Evolutionary conservation across 2,797 vertebrate species (phyloP).

Genomic region (Eutrigla gurnardus): DNA sequence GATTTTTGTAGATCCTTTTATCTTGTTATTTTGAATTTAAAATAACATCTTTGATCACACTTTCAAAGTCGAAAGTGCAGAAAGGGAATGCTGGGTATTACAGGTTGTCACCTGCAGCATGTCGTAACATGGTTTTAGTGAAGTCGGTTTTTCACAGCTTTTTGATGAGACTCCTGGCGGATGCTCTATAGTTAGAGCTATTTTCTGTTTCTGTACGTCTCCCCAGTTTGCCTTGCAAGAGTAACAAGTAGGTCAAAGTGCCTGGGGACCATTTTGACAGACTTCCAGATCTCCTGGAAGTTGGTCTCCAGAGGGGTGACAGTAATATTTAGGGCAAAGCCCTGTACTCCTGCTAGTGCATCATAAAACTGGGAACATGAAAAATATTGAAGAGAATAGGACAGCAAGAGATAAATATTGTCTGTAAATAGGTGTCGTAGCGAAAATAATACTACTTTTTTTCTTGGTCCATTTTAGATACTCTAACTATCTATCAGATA

Average conservation of each 20-base stretch:
- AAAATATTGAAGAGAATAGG: neutral
- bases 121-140: neutral
- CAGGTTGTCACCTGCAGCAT: neutral
- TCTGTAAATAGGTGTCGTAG: neutral
- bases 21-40: constrained; percentile 2
- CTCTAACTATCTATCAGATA: no score
- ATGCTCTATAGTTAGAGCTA: constrained; percentile 25
- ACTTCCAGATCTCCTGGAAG: constrained; percentile 68
- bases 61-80: neutral
- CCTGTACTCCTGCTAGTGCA: constrained; percentile 25
- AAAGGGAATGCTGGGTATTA: neutral
- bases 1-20: neutral
- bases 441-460: no score
- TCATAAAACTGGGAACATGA: constrained; percentile 10
- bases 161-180: neutral
- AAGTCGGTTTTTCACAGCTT: constrained; percentile 3
- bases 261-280: constrained; percentile 71
- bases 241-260: constrained; percentile 75
- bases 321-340: constrained; percentile 69
- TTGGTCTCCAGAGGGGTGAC: constrained; percentile 63
- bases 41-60: neutral
- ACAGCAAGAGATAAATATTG: neutral
- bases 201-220: constrained; percentile 41
- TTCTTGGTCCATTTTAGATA: no score
- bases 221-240: constrained; percentile 41